Evolutionary conservation across 2,797 vertebrate species (phyloP).

Genomic region (Psittacula echo): DNA sequence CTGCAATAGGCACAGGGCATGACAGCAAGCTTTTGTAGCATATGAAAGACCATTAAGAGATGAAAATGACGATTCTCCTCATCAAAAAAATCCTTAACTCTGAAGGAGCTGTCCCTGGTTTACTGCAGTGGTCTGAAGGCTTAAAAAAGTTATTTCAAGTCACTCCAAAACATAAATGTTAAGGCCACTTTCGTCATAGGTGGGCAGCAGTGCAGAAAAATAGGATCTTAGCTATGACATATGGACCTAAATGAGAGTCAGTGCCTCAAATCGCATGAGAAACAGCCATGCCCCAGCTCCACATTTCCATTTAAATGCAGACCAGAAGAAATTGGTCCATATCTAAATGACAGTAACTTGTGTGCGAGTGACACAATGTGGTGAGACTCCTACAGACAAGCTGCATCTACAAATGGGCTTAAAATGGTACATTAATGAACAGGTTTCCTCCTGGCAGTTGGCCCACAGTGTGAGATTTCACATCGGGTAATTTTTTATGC

Average conservation of each 20-base stretch:
- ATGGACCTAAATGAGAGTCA: not conserved
- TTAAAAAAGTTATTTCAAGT: not conserved
- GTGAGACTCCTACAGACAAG: not conserved
- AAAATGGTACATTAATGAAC: not conserved
- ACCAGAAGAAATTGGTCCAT: not conserved
- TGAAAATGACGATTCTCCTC: not conserved
- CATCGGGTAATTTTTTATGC: not conserved
- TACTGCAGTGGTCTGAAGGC: not conserved
- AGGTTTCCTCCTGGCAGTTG: not conserved
- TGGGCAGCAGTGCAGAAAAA: not conserved
- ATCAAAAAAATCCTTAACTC: not conserved
- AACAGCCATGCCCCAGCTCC: not conserved
- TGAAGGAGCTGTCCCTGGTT: not conserved
- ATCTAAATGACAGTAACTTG: not conserved
- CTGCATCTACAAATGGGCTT: not conserved
- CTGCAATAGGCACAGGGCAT: not conserved
- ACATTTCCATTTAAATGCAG: not conserved
- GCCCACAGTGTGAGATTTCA: not conserved
- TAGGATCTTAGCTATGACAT: no score
- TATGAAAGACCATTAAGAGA: not conserved
- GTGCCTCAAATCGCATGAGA: rapidly evolving
- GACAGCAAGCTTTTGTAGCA: not conserved
- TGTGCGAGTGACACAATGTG: not conserved
- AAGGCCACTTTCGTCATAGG: not conserved
- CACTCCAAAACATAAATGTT: not conserved